Conservation (phyloP, 2,888 invertebrate genomes). For the Mesorhabditis sp. region DNA sequence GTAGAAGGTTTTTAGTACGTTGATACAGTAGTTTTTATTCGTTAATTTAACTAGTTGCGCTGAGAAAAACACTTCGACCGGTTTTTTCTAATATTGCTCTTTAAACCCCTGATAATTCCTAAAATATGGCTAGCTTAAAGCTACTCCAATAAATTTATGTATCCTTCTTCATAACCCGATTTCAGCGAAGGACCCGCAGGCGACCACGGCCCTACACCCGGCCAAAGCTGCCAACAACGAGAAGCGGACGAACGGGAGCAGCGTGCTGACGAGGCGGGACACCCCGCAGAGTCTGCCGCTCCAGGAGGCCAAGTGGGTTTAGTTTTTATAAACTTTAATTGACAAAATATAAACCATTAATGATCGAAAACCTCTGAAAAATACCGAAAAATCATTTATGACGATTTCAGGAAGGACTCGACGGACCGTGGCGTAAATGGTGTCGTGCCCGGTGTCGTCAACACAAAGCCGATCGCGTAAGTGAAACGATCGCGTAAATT, state of each 20-base stretch:
- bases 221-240: background rate
- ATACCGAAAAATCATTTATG: no score
- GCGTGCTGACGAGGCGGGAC: background rate
- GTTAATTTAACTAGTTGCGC: no score
- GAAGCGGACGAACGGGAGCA: background rate
- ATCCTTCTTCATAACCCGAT: background rate
- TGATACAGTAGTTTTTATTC: no score
- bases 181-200: background rate
- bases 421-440: no score
- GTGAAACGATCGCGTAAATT: no score
- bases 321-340: background rate
- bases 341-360: no score
- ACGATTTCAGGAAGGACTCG: no score
- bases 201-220: background rate
- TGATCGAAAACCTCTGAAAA: no score
- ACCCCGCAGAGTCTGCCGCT: slow-evolving; percentile 1
- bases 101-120: background rate
- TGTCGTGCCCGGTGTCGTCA: no score
- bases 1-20: no score
- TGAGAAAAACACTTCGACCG: no score
- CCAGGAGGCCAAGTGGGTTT: background rate
- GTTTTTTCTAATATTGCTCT: background rate
- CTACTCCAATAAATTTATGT: background rate
- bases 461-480: no score
- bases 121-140: background rate